phyloP scores from a whole-genome alignment of 2,797 vertebrate genomes.

The Crenichthys baileyi region DNA sequence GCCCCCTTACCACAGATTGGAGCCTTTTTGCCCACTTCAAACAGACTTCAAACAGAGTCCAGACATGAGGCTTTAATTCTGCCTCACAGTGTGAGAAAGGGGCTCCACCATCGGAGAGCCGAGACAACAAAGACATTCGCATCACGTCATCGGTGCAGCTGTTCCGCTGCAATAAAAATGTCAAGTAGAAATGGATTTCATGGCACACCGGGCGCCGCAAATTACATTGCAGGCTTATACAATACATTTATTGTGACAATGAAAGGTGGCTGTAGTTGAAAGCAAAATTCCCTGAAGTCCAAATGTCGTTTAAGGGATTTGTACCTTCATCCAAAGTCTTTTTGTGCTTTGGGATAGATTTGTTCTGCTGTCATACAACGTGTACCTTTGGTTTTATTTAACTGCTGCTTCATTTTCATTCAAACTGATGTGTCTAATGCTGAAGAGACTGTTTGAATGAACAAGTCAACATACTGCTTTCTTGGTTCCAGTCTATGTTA shows the following conservation, averaged over 20 bases:
- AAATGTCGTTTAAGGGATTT: background rate
- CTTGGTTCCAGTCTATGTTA: too few relatives aligned
- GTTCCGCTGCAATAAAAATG: slow-evolving; percentile 24
- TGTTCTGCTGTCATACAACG: background rate
- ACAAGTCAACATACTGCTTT: background rate
- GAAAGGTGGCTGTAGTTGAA: slow-evolving; percentile 4
- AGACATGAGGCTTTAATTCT: slow-evolving; percentile 30
- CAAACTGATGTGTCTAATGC: background rate
- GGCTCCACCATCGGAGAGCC: slow-evolving; percentile 5
- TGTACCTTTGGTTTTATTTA: background rate
- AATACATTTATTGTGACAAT: background rate
- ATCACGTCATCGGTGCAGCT: slow-evolving; percentile 62
- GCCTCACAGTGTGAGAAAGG: slow-evolving; percentile 6
- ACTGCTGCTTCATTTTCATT: slow-evolving; percentile 1
- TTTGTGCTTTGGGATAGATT: background rate
- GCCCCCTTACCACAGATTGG: slow-evolving; percentile 23
- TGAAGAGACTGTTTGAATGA: background rate
- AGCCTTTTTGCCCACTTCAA: background rate
- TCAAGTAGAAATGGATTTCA: slow-evolving; percentile 15
- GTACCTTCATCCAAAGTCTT: background rate
- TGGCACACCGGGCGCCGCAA: background rate
- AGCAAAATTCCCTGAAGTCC: background rate
- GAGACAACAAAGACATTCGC: slow-evolving; percentile 53
- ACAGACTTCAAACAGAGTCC: slow-evolving; percentile 5
- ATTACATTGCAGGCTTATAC: background rate